Base-by-base conservation (phyloP, 2,113 vertebrate genomes). In the Ciconia maguari region DNA sequence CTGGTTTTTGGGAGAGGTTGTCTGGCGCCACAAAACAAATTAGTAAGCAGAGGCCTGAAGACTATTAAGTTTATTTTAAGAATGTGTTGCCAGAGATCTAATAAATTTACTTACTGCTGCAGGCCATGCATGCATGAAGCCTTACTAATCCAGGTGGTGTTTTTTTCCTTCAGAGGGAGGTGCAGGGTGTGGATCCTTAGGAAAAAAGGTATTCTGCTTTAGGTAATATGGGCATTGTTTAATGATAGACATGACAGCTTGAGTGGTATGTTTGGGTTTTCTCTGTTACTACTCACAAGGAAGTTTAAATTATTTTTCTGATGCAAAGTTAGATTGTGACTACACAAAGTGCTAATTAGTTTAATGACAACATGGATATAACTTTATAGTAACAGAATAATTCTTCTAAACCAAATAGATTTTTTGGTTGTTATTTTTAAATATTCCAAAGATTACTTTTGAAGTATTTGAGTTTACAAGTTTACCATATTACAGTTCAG, bases 41-140 rank as follows among this genome's bases (percentile, higher is more conserved):
- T 97, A 97, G 91, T 94, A 90, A 97, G 92, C 86, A 94, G 95
- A 97, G 96, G 95, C 94, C 94, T 89, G 77, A 82, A 96, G 96
- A 98, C 96, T 93, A 93, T 96, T 95, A 96, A 95, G 92, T 98
- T 98, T 98, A 96, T 98, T 98, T 98, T 98, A 96, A 97, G 97
- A 98, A 98, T 93, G 91, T 87, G 87, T 97, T 98, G 94, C 97
- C 94, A 98, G 89, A 94, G 85, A 97, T 95, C 95, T 98, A 97
- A 96, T 98, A 98, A 96, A 97, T 97, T 91, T 96, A 87, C 95
- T 85, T 88, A 84, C 89, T 96, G 97, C 98, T 94, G 66, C 94
- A 94, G 97, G 98, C 96, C 57, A 83, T 94, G 92, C 86, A 72
- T 77, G 64, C 89, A 82, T 89, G 81, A 91, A 96, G 54, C 85